phyloP scores from a whole-genome alignment of 1,140 invertebrate genomes.

The Zaprionus lachaisei region DNA sequence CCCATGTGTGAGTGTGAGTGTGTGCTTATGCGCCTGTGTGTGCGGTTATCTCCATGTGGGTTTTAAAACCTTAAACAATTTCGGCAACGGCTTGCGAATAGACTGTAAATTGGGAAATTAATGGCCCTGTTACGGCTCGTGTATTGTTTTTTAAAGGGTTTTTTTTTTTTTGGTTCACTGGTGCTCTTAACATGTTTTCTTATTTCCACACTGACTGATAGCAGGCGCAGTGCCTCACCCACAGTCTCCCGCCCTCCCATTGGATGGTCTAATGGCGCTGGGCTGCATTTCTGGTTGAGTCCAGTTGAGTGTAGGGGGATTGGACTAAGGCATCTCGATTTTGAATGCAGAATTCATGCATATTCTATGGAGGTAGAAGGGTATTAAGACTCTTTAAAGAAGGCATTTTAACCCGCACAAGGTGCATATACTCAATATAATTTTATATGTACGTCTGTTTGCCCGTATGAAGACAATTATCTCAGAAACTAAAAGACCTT shows the following conservation, averaged over 20 bases:
- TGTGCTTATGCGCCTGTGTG: constrained; percentile 33
- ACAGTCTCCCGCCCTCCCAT: not conserved
- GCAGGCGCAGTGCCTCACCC: constrained; percentile 12
- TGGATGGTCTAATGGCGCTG: not conserved
- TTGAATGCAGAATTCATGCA: not conserved
- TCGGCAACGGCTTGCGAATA: constrained; percentile 81
- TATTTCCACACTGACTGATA: constrained; percentile 33
- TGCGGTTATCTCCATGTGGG: constrained; percentile 52
- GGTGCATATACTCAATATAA: too few relatives aligned
- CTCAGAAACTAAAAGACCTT: not conserved
- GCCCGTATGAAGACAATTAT: not conserved
- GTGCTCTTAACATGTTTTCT: constrained; percentile 37
- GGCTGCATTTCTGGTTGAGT: not conserved
- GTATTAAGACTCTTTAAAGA: too few relatives aligned
- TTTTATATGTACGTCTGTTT: too few relatives aligned
- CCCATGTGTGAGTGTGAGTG: constrained; percentile 27
- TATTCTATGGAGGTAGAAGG: too few relatives aligned
- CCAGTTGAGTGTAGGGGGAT: not conserved
- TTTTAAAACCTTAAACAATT: constrained; percentile 82
- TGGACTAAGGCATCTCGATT: not conserved
- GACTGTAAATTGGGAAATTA: constrained; percentile 82
- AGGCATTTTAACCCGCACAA: too few relatives aligned
- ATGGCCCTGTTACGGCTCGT: constrained; percentile 77
- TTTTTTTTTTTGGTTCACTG: constrained; percentile 12
- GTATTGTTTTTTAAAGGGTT: constrained; percentile 80